phyloP scores from a whole-genome alignment of 2,113 vertebrate genomes.

The Ancistrus triradiatus region DNA sequence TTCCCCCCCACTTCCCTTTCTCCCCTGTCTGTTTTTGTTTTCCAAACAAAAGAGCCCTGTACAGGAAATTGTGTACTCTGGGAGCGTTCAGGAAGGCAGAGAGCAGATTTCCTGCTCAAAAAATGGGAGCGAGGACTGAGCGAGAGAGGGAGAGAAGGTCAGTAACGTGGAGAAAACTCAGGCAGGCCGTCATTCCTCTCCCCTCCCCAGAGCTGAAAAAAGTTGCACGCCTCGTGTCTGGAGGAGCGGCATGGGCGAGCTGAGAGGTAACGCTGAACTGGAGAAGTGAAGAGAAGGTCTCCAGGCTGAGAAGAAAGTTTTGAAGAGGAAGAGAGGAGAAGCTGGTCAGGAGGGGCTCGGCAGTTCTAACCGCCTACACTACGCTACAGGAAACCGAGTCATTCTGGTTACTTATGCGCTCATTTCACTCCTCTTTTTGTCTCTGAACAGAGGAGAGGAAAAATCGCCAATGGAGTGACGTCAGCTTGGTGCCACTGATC shows the following conservation, averaged over 20 bases:
- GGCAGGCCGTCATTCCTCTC: slow-evolving; percentile 60
- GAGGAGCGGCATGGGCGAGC: not conserved
- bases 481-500: slow-evolving; percentile 49
- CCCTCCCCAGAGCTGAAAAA: slow-evolving; percentile 18
- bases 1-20: slow-evolving; percentile 69
- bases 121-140: slow-evolving; percentile 14
- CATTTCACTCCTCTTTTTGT: slow-evolving; percentile 9
- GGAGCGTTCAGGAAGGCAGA: slow-evolving; percentile 70
- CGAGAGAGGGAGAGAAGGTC: slow-evolving; percentile 31
- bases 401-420: not conserved
- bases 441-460: slow-evolving; percentile 18
- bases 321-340: slow-evolving; percentile 5
- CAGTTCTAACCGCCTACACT: slow-evolving; percentile 7
- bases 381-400: slow-evolving; percentile 6
- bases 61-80: slow-evolving; percentile 76
- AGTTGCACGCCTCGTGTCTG: slow-evolving; percentile 1
- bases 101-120: slow-evolving; percentile 61
- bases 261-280: not conserved
- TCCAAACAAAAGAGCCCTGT: slow-evolving; percentile 64
- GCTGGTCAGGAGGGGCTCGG: not conserved
- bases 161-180: slow-evolving; percentile 56
- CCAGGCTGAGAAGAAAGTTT: slow-evolving; percentile 25
- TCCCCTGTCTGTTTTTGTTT: slow-evolving; percentile 74
- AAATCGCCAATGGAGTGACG: slow-evolving; percentile 55
- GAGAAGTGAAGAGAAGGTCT: slow-evolving; percentile 13